Evolutionary conservation across 2,797 vertebrate genomes (phyloP), one percentile per base, ranked within the genome.

Genomic region (Gallinago stenura): DNA sequence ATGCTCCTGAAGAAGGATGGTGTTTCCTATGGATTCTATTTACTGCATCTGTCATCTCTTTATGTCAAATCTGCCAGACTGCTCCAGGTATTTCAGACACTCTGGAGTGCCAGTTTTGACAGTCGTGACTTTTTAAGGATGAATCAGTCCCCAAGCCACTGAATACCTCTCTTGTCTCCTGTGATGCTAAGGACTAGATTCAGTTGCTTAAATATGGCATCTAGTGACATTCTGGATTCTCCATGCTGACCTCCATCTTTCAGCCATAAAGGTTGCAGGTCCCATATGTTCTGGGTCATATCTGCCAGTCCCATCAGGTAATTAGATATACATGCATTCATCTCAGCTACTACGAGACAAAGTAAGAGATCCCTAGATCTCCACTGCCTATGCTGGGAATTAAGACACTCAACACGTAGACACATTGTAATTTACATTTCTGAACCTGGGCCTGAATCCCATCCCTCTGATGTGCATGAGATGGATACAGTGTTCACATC

Each of bases 141-240:
- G 0, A 43, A 45, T 84, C n/a, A 35, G 5, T 71, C 57, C 8
- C 4, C n/a, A 45, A 8, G 30, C 10, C 15, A 53, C 6, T 3
- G 14, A 41, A 33, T 26, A 71, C 2, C 9, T 71, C 20, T 39
- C 4, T 30, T 20, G 10, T 82, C 35, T 94, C 58, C 24, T 15
- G 0, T 70, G 26, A 15, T 18, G 1, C 5, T 12, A 39, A 1
- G 10, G 7, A n/a, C 7, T 43, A 58, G 18, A 78, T 43, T 73
- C 35, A 60, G 4, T 30, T 48, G 7, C 21, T 51, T 56, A 68
- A 64, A 83, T 46, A 35, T 1, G 21, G 9, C 43, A 91, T 21
- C 12, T 46, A 64, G 13, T 45, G 46, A 25, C 8, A 60, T 48
- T 60, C 21, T 68, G 28, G 30, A 28, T 61, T 15, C 9, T 65